phyloP scores from a whole-genome alignment of 2,113 vertebrate genomes.

The Potamarius usumacintae region DNA sequence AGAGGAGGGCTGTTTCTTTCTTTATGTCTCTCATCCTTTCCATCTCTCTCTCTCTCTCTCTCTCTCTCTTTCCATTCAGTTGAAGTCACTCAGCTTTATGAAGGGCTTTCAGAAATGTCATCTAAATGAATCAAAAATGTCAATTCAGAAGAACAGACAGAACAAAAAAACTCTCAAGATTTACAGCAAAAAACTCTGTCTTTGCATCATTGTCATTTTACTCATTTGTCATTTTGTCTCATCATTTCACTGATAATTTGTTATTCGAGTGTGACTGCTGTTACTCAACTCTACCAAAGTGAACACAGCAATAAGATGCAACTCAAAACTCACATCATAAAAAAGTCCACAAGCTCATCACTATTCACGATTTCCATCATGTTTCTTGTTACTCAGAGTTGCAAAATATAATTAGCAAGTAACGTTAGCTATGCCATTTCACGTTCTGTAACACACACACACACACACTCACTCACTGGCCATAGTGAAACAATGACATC shows the following conservation, averaged over 20 bases:
- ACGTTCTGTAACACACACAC: no score
- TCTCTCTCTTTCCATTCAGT: constrained; percentile 3
- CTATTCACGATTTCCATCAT: neutral
- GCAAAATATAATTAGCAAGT: neutral
- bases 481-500: no score
- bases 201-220: neutral
- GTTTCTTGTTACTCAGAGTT: neutral
- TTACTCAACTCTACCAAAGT: neutral
- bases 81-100: neutral
- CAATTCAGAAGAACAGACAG: neutral
- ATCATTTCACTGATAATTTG: neutral
- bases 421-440: no score
- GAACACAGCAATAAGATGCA: neutral
- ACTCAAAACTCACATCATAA: neutral
- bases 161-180: no score
- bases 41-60: neutral
- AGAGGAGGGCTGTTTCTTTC: neutral
- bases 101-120: neutral
- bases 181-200: neutral
- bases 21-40: neutral
- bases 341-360: neutral
- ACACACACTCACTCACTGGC: no score
- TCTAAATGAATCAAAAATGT: neutral
- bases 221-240: neutral
- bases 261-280: neutral